Base-by-base conservation (phyloP, 1,140 invertebrate species). In the Drosophila ficusphila region DNA sequence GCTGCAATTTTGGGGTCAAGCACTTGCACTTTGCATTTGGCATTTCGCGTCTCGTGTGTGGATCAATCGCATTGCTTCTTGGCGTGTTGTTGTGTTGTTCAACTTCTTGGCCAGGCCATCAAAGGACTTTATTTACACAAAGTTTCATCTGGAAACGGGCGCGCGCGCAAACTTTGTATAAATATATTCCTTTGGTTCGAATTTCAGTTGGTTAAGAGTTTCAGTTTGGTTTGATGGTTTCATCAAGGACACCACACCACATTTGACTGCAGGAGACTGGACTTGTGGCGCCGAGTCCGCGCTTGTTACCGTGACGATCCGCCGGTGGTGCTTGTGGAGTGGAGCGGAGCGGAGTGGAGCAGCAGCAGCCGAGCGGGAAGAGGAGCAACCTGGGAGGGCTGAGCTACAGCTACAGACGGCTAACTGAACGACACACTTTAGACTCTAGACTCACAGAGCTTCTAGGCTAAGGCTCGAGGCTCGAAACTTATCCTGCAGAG, bases 51-150 rank as follows among this genome's bases (percentile, higher is more conserved):
- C 48, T 83, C 60, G 76, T 86, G 82, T 86, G 81, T 86, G 82
- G 68, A 86, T 86, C 82, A 86, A 86, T 72, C 72, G 72, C 81
- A 86, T 85, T 85, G 81, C 81, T 81, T 81, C 81, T 73, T 53
- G 62, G 78, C 61, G 54, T 69, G 71, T 57, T 58, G 39, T 61
- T 57, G 54, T 31, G 11, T 52, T 48, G 60, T 52, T 67, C 62
- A 52, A 67, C 62, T 49, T 53, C 47, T 75, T 38, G 56, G 52
- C 54, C 68, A 67, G 44, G 52, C 54, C 49, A 68, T 41, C 75
- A 90, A 90, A 90, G 89, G 89, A 90, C 79, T 90, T 90, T 90
- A 90, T 90, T 90, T 90, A 90, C 89, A 90, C 89, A 90, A 90
- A 90, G 89, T 86, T 58, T 64, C 38, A 76, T 23, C 33, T 27